Conservation (phyloP, 2,113 vertebrate genomes). For the Rhipidura dahli region DNA sequence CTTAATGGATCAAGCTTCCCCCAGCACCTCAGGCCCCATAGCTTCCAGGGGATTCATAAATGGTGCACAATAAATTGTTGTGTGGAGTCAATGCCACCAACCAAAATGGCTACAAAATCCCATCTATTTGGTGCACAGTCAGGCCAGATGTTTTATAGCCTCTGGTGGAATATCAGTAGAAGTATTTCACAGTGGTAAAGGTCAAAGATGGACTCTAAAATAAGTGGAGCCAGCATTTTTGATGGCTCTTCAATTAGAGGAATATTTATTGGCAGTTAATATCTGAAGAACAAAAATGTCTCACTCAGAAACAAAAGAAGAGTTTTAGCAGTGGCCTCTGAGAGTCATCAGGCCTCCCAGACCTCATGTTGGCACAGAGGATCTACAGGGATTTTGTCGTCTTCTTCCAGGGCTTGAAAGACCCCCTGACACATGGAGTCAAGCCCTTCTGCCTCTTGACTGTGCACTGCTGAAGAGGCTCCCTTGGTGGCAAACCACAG, state of each 20-base stretch:
- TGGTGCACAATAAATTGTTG: not conserved
- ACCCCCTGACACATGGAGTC: not conserved
- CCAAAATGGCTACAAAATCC: constrained; percentile 33
- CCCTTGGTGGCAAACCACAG: not conserved
- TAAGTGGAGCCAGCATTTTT: constrained; percentile 33
- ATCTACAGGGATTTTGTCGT: not conserved
- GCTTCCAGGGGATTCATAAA: constrained; percentile 1
- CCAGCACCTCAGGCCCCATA: accelerated
- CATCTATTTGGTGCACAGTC: constrained; percentile 24
- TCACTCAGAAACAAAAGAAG: not conserved
- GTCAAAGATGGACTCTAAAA: constrained; percentile 48
- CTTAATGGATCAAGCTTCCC: not conserved
- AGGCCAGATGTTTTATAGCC: constrained; percentile 56
- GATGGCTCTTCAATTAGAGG: not conserved
- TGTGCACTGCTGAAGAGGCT: not conserved
- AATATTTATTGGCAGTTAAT: constrained; percentile 24
- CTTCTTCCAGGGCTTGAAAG: not conserved
- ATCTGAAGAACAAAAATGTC: not conserved
- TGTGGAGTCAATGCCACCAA: not conserved
- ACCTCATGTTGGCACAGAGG: not conserved
- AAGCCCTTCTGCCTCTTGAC: not conserved
- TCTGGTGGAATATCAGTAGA: constrained; percentile 47
- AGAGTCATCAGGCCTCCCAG: not conserved
- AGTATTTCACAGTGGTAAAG: constrained; percentile 29
- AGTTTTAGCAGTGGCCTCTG: not conserved